A percentile compares a stretch with the other conserved stretches of the same genome.
phyloP scores from a whole-genome alignment of 1,140 invertebrate species.

The Lysiphlebus fabarum region DNA sequence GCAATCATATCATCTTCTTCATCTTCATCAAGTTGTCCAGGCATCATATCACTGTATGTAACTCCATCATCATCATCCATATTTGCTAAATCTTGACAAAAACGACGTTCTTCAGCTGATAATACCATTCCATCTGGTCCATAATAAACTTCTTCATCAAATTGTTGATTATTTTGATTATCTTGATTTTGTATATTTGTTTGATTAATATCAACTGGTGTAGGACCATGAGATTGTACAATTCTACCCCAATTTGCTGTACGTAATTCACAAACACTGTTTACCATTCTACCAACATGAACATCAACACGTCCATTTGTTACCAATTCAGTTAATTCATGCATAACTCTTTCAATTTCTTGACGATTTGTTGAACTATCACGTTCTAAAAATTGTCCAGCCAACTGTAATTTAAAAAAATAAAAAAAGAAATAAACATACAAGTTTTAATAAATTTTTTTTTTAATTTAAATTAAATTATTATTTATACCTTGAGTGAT shows the following conservation, averaged over 20 bases:
- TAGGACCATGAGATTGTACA: constrained; percentile 30
- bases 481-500: constrained; percentile 47
- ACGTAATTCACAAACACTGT: constrained; percentile 45
- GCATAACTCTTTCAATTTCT: constrained; percentile 52
- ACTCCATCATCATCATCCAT: constrained; percentile 31
- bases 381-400: constrained; percentile 49
- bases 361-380: constrained; percentile 40
- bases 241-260: constrained; percentile 46
- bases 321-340: constrained; percentile 44
- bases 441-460: not conserved
- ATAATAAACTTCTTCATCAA: constrained; percentile 47
- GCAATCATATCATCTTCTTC: constrained; percentile 42
- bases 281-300: constrained; percentile 46
- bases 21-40: constrained; percentile 31
- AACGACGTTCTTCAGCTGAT: constrained; percentile 48
- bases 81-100: constrained; percentile 39
- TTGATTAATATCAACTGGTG: constrained; percentile 27
- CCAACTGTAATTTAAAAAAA: constrained; percentile 33
- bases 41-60: constrained; percentile 25
- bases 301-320: constrained; percentile 43
- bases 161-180: constrained; percentile 19
- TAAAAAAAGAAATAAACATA: not conserved
- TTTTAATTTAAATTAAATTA: not conserved
- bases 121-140: constrained; percentile 51
- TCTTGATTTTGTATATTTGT: constrained; percentile 19